Evolutionary conservation across 2,113 vertebrate genomes (phyloP), one percentile per base, ranked within the genome.

Genomic region (Phalacrocorax aristotelis): DNA sequence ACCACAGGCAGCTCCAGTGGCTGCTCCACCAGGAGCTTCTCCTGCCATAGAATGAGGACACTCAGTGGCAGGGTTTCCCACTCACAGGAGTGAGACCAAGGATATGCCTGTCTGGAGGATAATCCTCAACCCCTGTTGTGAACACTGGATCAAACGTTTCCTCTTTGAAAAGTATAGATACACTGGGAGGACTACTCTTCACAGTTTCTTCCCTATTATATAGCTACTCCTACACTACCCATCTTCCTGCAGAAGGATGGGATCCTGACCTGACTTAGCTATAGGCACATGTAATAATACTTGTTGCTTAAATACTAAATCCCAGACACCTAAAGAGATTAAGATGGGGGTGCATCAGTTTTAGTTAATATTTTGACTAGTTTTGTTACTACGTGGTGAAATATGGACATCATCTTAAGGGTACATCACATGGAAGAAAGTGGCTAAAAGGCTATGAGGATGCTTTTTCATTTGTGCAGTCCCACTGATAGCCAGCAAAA

Each of bases 101-200:
- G 10, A 2, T 55, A 30, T 42, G 32, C 13, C n/a, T 40, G 4
- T 30, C 17, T 14, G 30, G 30, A 93, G 30, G 18, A n/a, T 20
- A 85, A 85, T 12, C 38, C 21, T 55, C 44, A 36, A n/a, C 4
- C 7, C 5, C 7, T n/a, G 10, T 5, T 70, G 26, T 38, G 27
- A 64, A n/a, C 13, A 25, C 15, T 19, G 6, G 5, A 74, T 71
- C 44, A 64, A 84, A 77, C 34, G 10, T 14, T 77, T 72, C 20
- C 25, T 29, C 44, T 65, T 70, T 0, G 0, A 66, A 55, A 70
- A 78, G 6, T 42, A 34, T 1, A 48, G 25, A 6, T n/a, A 36
- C 22, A 75, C 6, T 0, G 0, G 30, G 25, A 85, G 70, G 4
- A 75, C 5, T 54, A 79, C 4, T 58, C 23, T 57, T 48, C 1